Base-by-base conservation (phyloP, 2,797 vertebrate species). In the Pangasius djambal region DNA sequence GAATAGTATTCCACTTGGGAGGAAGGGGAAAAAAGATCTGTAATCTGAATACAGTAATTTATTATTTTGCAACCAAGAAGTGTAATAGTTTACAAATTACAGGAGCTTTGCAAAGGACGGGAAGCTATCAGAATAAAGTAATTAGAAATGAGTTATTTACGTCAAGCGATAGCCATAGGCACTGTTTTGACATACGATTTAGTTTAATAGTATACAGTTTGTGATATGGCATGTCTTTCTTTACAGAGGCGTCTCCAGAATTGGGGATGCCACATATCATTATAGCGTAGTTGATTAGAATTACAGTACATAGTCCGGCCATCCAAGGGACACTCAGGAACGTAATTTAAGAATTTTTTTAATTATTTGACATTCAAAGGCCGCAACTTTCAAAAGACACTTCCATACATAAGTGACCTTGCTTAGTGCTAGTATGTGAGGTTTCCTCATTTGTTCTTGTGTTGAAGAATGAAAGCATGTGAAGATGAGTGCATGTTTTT, bases 31-130 rank as follows among this genome's bases (percentile, higher is more conserved):
- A 22, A 40, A 72, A 72, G 69, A 48, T 12, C 40, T 48, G 22
- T 48, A 74, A 74, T 74, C 9, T 44, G 37, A 74, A 40, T 74
- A 22, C 1, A 10, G 37, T 74, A 44, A 22, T 74, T 20, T n/a
- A 15, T 78, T 31, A n/a, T 52, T 78, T 52, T 50, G 25, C 28
- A 77, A 15, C 5, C 44, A 50, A 15, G 22, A n/a, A 20, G 18
- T 75, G 15, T 77, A 77, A 77, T 48, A 77, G 74, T n/a, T 77
- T 40, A 34, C 67, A 69, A 16, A 67, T 72, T 72, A 44, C 72
- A 28, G 20, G 37, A 20, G 20, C 4, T 75, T 75, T 48, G 1
- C 22, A 25, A 5, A 28, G 20, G 9, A n/a, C 16, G 13, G 25
- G 25, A 3, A 52, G 74, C 44, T 3, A n/a, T 78, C 13, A 10